phyloP scores from a whole-genome alignment of 2,888 invertebrate genomes.

The Agapostemon virescens region DNA sequence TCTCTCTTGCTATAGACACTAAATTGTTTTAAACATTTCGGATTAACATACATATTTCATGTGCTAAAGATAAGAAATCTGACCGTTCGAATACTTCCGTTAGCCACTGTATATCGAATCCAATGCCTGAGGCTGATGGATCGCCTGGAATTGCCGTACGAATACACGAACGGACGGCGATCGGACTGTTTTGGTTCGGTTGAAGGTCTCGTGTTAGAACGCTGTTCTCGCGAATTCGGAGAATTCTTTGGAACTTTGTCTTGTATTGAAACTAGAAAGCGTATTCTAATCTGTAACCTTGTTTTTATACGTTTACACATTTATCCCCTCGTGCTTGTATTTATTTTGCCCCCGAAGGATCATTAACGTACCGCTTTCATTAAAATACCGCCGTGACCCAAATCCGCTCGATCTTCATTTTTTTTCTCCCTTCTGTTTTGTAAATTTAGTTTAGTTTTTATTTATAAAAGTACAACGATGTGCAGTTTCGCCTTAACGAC shows the following conservation, averaged over 20 bases:
- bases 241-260: too few species aligned
- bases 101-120: too few species aligned
- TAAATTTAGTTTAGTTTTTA: not conserved
- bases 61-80: too few species aligned
- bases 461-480: not conserved
- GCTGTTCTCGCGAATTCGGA: not conserved
- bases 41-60: too few species aligned
- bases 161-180: not conserved
- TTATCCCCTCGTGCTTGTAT: not conserved
- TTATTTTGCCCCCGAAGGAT: not conserved
- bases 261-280: not conserved
- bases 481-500: not conserved
- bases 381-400: not conserved
- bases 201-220: not conserved
- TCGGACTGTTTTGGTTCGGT: not conserved
- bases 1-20: too few species aligned
- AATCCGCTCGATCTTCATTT: not conserved
- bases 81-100: too few species aligned
- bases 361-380: constrained; percentile 7
- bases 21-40: too few species aligned
- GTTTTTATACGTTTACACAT: not conserved
- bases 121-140: too few species aligned
- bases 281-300: not conserved
- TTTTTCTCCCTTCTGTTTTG: too few species aligned
- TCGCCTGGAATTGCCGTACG: not conserved